phyloP scores from a whole-genome alignment of 37 sponge, comb jelly and placozoan genomes.

The Cliona cf. orientalis region DNA sequence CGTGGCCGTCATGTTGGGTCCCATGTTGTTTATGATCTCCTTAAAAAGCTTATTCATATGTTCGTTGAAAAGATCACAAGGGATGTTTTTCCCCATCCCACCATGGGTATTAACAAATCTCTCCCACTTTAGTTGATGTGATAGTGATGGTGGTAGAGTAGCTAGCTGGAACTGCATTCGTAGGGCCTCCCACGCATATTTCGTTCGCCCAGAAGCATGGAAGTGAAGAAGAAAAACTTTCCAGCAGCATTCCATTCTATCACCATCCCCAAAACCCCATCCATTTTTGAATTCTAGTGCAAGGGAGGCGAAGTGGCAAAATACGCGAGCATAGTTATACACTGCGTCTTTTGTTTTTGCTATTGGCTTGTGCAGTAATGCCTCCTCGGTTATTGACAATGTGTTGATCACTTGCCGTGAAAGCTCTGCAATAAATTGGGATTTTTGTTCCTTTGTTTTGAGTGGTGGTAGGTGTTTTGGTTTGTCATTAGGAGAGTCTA shows the following conservation, averaged over 20 bases:
- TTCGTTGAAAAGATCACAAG: slow-evolving; percentile 39
- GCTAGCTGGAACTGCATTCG: slow-evolving; percentile 12
- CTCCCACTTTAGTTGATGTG: slow-evolving; percentile 53
- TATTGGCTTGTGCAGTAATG: background rate
- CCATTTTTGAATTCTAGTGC: slow-evolving; percentile 28
- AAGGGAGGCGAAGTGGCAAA: slow-evolving; percentile 44
- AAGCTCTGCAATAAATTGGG: background rate
- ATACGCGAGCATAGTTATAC: slow-evolving; percentile 32
- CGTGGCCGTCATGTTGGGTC: slow-evolving; percentile 25
- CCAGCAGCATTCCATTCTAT: slow-evolving; percentile 44
- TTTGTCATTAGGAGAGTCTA: background rate
- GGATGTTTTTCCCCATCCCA: slow-evolving; percentile 40
- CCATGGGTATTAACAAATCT: slow-evolving; percentile 54
- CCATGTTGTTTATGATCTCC: slow-evolving; percentile 42
- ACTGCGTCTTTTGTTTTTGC: slow-evolving; percentile 24
- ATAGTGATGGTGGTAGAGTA: background rate
- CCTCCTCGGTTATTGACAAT: background rate
- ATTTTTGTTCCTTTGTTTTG: background rate
- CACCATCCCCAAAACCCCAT: slow-evolving; percentile 57
- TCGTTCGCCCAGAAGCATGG: background rate
- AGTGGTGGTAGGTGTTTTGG: background rate
- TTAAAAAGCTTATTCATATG: slow-evolving; percentile 54
- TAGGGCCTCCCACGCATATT: slow-evolving; percentile 39
- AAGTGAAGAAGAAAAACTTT: slow-evolving; percentile 46
- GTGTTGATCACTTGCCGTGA: background rate